Conservation (phyloP, 2,113 vertebrate species). For the Nyctibius bracteatus region DNA sequence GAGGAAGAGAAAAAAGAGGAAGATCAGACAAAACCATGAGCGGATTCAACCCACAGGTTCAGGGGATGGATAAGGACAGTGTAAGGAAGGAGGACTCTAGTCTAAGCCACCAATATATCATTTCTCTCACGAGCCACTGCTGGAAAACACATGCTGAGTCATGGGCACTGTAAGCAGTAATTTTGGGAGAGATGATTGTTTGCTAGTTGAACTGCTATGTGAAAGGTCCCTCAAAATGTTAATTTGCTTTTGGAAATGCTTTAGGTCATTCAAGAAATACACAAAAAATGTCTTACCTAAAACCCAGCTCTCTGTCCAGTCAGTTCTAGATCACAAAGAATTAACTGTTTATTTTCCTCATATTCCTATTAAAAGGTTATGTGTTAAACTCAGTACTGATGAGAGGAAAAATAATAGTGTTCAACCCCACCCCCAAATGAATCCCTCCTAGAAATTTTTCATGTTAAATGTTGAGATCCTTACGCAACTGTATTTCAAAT, state of each 20-base stretch:
- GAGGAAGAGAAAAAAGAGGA: not conserved
- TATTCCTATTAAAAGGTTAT: not conserved
- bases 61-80: not conserved
- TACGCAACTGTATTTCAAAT: not conserved
- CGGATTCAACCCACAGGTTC: not conserved
- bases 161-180: not conserved
- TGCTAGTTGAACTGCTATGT: not conserved
- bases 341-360: not conserved
- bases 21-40: not conserved
- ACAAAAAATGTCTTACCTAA: not conserved
- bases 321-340: not conserved
- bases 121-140: not conserved
- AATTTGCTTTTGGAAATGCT: not conserved
- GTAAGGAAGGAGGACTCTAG: not conserved
- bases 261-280: not conserved
- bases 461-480: not conserved
- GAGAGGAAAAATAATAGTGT: not conserved
- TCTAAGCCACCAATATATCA: not conserved
- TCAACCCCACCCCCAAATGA: not conserved
- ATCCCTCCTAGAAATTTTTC: not conserved
- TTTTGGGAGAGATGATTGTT: not conserved
- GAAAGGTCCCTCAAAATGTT: not conserved
- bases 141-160: not conserved
- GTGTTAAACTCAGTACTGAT: not conserved
- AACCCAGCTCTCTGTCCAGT: not conserved